Conservation (phyloP, 2,888 invertebrate genomes). For the Lycophotia porphyrea region DNA sequence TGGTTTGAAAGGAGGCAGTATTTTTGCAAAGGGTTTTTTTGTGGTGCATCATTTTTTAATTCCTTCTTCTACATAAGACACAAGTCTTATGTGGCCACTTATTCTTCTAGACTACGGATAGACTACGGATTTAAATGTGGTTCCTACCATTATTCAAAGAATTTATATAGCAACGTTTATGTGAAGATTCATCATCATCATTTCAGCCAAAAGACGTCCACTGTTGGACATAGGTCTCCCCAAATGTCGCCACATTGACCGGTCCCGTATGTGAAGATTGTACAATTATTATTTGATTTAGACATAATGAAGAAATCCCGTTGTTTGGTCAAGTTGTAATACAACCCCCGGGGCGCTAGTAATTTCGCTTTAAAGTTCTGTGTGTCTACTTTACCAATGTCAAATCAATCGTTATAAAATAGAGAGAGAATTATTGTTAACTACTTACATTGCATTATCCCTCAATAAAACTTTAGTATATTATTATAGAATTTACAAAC, state of each 20-base stretch:
- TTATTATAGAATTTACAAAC: neutral
- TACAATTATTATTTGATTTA: neutral
- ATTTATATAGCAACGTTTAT: neutral
- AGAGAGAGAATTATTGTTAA: neutral
- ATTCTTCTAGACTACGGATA: neutral
- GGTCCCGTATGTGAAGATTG: neutral
- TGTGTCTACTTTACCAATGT: neutral
- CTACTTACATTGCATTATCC: neutral
- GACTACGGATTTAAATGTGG: neutral
- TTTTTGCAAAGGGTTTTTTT: slow-evolving; percentile 3
- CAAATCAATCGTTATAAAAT: neutral
- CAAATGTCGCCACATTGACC: no score
- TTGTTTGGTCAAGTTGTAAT: neutral
- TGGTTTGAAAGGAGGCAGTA: slow-evolving; percentile 5
- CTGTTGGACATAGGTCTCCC: no score
- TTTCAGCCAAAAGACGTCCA: no score
- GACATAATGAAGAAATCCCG: neutral
- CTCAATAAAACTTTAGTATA: neutral
- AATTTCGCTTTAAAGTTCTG: neutral
- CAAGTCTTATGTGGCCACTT: neutral
- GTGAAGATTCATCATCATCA: no score
- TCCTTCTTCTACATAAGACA: no score
- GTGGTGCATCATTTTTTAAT: neutral
- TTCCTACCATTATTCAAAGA: neutral
- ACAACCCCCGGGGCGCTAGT: neutral